Percentiles rank a stretch among this genome's conserved stretches.
These are phyloP conservation scores for Arbacia lixula DNA, from an alignment of 53 echinoderm and acorn worm genomes.

Conservation along the genomic window DNA sequence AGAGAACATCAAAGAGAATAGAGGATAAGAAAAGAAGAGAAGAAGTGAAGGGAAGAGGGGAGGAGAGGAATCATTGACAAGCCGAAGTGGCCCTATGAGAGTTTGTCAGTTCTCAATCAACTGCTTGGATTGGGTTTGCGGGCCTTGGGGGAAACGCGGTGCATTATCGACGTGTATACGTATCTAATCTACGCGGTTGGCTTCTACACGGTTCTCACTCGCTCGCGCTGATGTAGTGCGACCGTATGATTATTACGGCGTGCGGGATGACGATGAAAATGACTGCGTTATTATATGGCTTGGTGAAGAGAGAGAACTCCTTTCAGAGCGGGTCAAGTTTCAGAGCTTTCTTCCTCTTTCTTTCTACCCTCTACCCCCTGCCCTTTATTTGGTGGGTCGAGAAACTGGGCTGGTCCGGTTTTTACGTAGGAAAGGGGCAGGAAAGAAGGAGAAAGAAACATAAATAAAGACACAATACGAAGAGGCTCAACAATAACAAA, in stretches of 20 bases:
- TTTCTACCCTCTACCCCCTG: too few relatives aligned
- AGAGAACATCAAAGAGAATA: too few relatives aligned
- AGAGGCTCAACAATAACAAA: too few relatives aligned
- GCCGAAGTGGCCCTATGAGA: background rate
- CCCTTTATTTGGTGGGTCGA: too few relatives aligned
- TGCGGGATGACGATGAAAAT: constrained; percentile 34
- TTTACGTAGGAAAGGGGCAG: too few relatives aligned
- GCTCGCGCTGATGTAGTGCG: too few relatives aligned
- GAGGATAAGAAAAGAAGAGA: too few relatives aligned
- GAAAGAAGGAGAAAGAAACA: too few relatives aligned
- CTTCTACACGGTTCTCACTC: constrained; percentile 14
- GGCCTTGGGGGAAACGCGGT: background rate
- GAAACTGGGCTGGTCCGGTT: too few relatives aligned
- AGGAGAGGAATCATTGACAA: background rate
- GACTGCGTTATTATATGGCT: constrained; percentile 37
- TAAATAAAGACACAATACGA: too few relatives aligned
- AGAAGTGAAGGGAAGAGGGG: too few relatives aligned
- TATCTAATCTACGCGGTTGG: constrained; percentile 5
- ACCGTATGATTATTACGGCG: too few relatives aligned
- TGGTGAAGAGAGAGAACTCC: constrained; percentile 16
- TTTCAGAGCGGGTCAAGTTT: constrained; percentile 29
- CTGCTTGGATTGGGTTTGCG: background rate
- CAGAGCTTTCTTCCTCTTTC: background rate
- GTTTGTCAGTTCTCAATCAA: constrained; percentile 27
- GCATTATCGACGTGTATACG: constrained; percentile 27